Base-by-base conservation (phyloP, 1,140 invertebrate genomes). In the Drosophila triauraria region DNA sequence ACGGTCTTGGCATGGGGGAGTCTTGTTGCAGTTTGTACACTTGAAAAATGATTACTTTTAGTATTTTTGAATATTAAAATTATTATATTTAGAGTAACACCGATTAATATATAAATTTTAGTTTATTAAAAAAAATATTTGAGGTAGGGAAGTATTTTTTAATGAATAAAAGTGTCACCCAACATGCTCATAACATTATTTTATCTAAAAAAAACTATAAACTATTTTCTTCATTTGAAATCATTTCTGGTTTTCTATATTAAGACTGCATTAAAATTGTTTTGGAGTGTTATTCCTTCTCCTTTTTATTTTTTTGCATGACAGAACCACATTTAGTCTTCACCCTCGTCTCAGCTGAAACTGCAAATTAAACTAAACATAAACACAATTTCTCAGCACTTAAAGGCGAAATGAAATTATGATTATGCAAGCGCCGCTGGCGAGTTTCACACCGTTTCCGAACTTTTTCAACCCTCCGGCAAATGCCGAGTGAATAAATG, bases 321-420 rank as follows among this genome's bases (percentile, higher is more conserved):
- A 69, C 78, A 69, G 59, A 35, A 65, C 53, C 57, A 69, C 78
- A 81, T 85, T 84, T 67, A 17, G 53, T 40, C 62, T 54, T 58
- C 43, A 63, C 77, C 76, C 76, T 74, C 65, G 61, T 63, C 62
- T 85, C 82, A 72, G 77, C 81, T 86, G 80, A 85, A 76, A 83
- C 84, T 88, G 77, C 80, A 88, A 88, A 87, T 88, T 83, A 74
- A 88, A 87, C 84, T 80, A 75, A 88, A 90, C 78, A 87, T 83
- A 68, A 87, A 87, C 76, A 88, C 87, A 87, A 87, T 87, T 87
- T 87, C 84, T 57, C 65, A 84, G 84, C 84, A 87, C 84, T 87
- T 87, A 87, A 76, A 71, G 64, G 60, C 62, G 44, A 75, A 85
- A 85, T 85, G 64, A 67, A 88, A 87, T 87, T 88, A 88, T 87